Evolutionary conservation across 1,140 invertebrate species (phyloP), one percentile per base, ranked within the genome.

Genomic region (Sycophaga agraensis): DNA sequence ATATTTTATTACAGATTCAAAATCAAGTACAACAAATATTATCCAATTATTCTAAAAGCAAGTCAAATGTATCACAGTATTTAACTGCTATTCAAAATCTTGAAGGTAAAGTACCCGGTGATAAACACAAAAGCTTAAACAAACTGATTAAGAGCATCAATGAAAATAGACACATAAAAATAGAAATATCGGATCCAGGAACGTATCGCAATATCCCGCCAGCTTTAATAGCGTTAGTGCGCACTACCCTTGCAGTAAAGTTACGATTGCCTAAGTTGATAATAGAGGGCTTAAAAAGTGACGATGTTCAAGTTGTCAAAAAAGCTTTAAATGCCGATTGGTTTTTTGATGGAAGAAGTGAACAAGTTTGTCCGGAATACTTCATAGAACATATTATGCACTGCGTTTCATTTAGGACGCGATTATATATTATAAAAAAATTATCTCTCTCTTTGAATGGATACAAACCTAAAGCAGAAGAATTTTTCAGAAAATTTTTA

Each of bases 111-210:
- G 43, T 45, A 0, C 17, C 45, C 1, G 45, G 35, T 1, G 16
- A 57, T 26, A 63, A 63, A 35, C 34, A 7, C 3, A 55, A 49
- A 22, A 12, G 40, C n/a, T 1, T 62, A 1, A 55, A 62, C 12
- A 1, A 0, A 1, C 28, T 37, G 0, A 24, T 49, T 1, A 5
- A 12, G 8, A 16, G 0, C 6, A 49, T 62, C 0, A 16, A 19
- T 2, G 17, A 48, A n/a, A 49, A 49, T 21, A 8, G 5, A 4
- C n/a, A n/a, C n/a, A n/a, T n/a, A n/a, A n/a, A n/a, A n/a, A n/a
- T n/a, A n/a, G n/a, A n/a, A n/a, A n/a, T n/a, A n/a, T n/a, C n/a
- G n/a, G n/a, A n/a, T n/a, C n/a, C n/a, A n/a, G n/a, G n/a, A n/a
- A n/a, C n/a, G n/a, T n/a, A n/a, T n/a, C n/a, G 5, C 5, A n/a